phyloP scores from a whole-genome alignment of 1,140 invertebrate genomes.

The Phthorimaea operculella region DNA sequence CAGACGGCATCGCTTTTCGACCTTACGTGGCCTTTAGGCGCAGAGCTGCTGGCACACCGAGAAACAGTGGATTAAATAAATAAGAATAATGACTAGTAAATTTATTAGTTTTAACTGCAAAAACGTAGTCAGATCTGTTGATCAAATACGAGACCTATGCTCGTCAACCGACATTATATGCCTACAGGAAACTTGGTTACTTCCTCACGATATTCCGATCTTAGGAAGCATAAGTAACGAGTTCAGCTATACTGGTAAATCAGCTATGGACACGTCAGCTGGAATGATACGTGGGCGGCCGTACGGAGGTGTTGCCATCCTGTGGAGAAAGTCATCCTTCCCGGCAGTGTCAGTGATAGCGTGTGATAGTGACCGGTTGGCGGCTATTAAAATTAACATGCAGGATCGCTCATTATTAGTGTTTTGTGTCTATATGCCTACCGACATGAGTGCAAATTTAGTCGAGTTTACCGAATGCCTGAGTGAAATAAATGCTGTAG shows the following conservation, averaged over 20 bases:
- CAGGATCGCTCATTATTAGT: neutral
- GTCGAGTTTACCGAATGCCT: constrained; percentile 6
- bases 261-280: neutral
- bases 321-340: constrained; percentile 3
- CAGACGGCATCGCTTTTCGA: no score
- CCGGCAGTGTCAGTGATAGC: neutral
- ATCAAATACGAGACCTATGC: neutral
- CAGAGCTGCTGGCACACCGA: no score
- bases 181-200: neutral
- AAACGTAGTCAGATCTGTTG: neutral
- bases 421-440: constrained; percentile 5
- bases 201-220: neutral
- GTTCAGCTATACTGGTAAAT: neutral
- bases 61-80: no score
- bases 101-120: constrained; percentile 1
- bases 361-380: neutral
- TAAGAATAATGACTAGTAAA: neutral
- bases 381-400: neutral
- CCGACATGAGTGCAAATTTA: neutral
- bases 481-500: constrained; percentile 7
- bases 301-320: constrained; percentile 4
- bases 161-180: neutral
- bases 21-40: no score
- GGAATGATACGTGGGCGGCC: neutral
- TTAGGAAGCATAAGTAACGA: neutral